A percentile compares a stretch with the other conserved stretches of the same genome.
phyloP scores from a whole-genome alignment of 2,113 vertebrate genomes.

The Amblyopsis rosae region DNA sequence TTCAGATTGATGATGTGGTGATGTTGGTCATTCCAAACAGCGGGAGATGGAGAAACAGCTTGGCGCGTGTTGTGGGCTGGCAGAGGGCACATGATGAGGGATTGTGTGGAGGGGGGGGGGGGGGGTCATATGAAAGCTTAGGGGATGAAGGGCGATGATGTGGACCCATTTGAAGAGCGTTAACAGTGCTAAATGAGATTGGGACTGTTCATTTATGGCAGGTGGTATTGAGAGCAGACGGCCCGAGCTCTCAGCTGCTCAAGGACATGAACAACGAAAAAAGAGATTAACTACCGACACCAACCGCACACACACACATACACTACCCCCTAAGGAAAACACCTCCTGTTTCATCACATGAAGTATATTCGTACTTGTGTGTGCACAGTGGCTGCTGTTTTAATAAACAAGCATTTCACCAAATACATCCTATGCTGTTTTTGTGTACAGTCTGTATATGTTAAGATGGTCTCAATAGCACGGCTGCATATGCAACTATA shows the following conservation, averaged over 20 bases:
- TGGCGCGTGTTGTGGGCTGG: not conserved
- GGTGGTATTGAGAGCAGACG: constrained; percentile 49
- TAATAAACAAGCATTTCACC: too few species aligned
- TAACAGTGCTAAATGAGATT: constrained; percentile 21
- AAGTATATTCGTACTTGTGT: not conserved
- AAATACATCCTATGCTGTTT: too few species aligned
- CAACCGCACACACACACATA: not conserved
- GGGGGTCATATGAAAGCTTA: not conserved
- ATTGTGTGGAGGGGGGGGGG: not conserved
- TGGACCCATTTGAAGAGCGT: not conserved
- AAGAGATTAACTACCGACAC: constrained; percentile 32
- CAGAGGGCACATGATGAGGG: not conserved
- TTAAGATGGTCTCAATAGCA: too few species aligned
- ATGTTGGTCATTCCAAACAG: too few species aligned
- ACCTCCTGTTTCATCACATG: not conserved
- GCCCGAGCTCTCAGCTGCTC: constrained; percentile 37
- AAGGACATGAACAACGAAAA: constrained; percentile 40
- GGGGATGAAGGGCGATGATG: not conserved
- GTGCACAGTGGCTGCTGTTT: not conserved
- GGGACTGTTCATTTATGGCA: constrained; percentile 34
- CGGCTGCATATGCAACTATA: too few species aligned
- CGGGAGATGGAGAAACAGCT: not conserved
- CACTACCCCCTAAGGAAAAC: not conserved
- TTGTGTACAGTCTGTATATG: too few species aligned
- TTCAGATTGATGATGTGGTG: too few species aligned